These are phyloP conservation scores for Telmatochromis sp. DNA, from an alignment of 2,113 vertebrate species.

Conservation along the genomic window DNA sequence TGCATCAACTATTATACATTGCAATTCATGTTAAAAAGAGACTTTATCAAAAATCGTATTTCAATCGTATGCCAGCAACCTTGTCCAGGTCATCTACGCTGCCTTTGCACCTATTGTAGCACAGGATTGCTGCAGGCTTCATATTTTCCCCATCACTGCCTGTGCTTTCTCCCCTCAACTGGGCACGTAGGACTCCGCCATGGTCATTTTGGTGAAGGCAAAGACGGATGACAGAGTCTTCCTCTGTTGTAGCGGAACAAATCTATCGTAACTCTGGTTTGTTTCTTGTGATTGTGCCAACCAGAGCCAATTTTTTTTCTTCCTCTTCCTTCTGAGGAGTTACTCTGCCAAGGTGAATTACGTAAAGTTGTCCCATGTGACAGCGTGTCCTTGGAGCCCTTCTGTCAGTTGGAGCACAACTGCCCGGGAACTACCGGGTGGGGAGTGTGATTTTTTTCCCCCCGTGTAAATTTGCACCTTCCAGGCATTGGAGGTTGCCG, in stretches of 20 bases:
- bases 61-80: not conserved
- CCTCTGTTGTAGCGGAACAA: not conserved
- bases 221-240: not conserved
- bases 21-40: not conserved
- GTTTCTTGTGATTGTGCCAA: not conserved
- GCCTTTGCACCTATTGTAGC: not conserved
- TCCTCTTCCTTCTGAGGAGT: not conserved
- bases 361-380: not conserved
- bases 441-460: not conserved
- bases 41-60: not conserved
- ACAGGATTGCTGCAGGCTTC: not conserved
- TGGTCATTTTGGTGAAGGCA: not conserved
- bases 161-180: not conserved
- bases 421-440: not conserved
- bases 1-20: not conserved
- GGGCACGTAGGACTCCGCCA: not conserved
- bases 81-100: not conserved
- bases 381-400: not conserved
- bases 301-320: not conserved
- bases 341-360: not conserved
- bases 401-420: not conserved
- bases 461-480: not conserved
- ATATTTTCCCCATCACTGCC: not conserved
- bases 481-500: not conserved
- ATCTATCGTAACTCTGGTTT: not conserved